Conservation (phyloP, 2,113 vertebrate genomes). For the Seriola rivoliana region DNA sequence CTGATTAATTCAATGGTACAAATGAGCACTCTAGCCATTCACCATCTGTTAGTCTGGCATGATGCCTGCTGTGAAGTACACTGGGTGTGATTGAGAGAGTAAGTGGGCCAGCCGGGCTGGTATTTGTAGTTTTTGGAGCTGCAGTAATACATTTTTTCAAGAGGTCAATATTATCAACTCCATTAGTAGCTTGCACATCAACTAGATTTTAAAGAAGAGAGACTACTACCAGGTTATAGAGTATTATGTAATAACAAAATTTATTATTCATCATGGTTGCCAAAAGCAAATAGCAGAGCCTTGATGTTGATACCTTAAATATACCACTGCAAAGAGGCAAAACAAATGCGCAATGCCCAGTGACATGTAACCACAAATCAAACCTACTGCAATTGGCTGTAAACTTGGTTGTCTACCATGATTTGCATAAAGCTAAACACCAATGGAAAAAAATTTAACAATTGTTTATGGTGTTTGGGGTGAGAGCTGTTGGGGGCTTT, state of each 20-base stretch:
- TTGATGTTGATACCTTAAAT: slow-evolving; percentile 7
- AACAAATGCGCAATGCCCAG: background rate
- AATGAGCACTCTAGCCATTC: background rate
- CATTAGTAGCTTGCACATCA: background rate
- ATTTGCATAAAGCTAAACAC: slow-evolving; percentile 9
- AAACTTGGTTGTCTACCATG: background rate
- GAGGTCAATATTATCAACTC: background rate
- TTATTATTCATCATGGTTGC: slow-evolving; percentile 16
- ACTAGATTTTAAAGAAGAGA: slow-evolving; percentile 14
- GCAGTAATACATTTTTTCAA: background rate
- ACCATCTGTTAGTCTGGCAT: background rate
- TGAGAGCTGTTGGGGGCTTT: background rate
- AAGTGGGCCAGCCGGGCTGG: background rate
- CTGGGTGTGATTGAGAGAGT: background rate
- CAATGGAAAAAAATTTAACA: background rate
- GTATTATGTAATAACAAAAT: slow-evolving; percentile 24
- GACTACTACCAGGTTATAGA: slow-evolving; percentile 7
- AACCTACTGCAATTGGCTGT: slow-evolving; percentile 9
- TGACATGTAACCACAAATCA: background rate
- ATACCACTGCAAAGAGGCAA: background rate
- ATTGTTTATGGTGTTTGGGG: background rate
- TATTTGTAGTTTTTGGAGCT: background rate
- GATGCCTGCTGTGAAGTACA: background rate
- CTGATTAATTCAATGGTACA: background rate
- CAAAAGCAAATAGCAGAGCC: slow-evolving; percentile 29